phyloP scores from a whole-genome alignment of 2,888 invertebrate genomes.

The Neelides folsomi region DNA sequence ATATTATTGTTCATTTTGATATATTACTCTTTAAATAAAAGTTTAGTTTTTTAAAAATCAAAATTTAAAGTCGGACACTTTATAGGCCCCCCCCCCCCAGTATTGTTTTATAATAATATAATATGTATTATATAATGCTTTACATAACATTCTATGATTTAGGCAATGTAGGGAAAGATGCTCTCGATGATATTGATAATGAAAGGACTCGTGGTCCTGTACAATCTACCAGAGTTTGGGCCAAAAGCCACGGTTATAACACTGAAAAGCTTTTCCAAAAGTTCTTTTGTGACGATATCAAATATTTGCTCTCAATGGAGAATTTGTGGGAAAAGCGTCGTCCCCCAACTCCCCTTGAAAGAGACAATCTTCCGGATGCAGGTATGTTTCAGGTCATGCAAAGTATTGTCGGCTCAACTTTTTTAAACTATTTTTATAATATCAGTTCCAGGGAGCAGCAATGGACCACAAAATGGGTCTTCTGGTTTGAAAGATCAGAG shows the following conservation, averaged over 20 bases:
- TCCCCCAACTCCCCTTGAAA: slow-evolving; percentile 66
- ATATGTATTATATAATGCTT: slow-evolving; percentile 21
- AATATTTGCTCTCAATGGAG: slow-evolving; percentile 84
- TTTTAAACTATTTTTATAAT: background rate
- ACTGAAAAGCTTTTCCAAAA: slow-evolving; percentile 77
- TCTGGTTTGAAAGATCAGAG: slow-evolving; percentile 57
- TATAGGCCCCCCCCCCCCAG: too few species aligned
- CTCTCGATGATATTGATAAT: slow-evolving; percentile 38
- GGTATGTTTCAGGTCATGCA: slow-evolving; percentile 33
- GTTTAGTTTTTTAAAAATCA: too few species aligned
- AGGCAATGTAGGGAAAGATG: slow-evolving; percentile 20
- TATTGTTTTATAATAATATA: slow-evolving; percentile 32
- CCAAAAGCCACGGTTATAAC: slow-evolving; percentile 66
- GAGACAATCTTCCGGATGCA: slow-evolving; percentile 48
- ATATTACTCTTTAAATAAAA: too few species aligned
- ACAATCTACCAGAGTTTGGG: slow-evolving; percentile 75
- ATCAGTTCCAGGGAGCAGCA: slow-evolving; percentile 43
- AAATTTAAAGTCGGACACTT: too few species aligned
- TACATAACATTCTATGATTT: background rate
- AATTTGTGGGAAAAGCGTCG: slow-evolving; percentile 86
- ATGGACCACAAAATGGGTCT: slow-evolving; percentile 38
- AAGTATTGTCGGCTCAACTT: background rate
- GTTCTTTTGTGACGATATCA: slow-evolving; percentile 86
- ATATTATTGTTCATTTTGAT: too few species aligned
- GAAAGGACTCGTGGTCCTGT: slow-evolving; percentile 45